Evolutionary conservation across 30 jellyfish, hydroid and myxozoan genomes (phyloP).

Genomic region (Mastigias papua): DNA sequence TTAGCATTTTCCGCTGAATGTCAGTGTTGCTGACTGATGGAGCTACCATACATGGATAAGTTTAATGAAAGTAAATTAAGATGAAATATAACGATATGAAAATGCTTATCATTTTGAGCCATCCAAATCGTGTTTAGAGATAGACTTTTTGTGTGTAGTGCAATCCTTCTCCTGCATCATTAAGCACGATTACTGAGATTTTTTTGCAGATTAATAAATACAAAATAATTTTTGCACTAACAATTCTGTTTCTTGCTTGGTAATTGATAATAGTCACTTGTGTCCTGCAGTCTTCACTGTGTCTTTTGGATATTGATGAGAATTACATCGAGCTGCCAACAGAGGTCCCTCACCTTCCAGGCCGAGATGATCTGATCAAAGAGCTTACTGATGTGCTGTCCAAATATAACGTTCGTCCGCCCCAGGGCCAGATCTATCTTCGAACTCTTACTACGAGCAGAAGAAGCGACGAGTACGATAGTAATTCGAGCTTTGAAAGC

Average conservation of each 20-base stretch:
- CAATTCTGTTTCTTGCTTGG: too few species aligned
- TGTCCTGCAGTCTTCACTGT: conserved; percentile 85
- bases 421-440: conserved; percentile 82
- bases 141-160: too few species aligned
- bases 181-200: neutral
- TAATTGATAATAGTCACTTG: too few species aligned
- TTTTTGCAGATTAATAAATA: too few species aligned
- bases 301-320: conserved; percentile 93
- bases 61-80: too few species aligned
- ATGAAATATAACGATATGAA: too few species aligned
- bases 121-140: too few species aligned
- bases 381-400: conserved; percentile 76
- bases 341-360: conserved; percentile 97
- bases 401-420: conserved; percentile 76
- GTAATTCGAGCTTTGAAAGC: conserved; percentile 75
- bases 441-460: conserved; percentile 38
- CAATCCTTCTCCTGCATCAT: neutral
- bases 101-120: too few species aligned
- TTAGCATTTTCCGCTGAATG: too few species aligned
- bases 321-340: conserved; percentile 92
- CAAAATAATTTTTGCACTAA: too few species aligned
- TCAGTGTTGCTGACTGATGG: too few species aligned
- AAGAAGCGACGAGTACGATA: conserved; percentile 56
- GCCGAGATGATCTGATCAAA: conserved; percentile 85
- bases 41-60: too few species aligned